Evolutionary conservation across 2,797 vertebrate species (phyloP).

Genomic region (Typhlichthys subterraneus): DNA sequence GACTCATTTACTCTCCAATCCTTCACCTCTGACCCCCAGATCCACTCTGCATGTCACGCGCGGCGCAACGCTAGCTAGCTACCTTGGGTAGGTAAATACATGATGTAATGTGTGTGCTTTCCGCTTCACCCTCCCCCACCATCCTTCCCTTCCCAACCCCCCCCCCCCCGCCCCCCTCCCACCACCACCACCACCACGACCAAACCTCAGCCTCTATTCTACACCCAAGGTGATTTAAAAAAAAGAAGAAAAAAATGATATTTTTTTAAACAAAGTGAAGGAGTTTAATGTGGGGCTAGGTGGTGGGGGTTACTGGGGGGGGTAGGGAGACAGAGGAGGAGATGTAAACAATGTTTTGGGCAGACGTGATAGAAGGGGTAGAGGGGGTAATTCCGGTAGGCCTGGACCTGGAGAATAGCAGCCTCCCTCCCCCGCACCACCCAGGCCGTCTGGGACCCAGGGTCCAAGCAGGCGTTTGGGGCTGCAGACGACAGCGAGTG

Average conservation of each 20-base stretch:
- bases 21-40: conserved; percentile 73
- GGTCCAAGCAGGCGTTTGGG: conserved; percentile 72
- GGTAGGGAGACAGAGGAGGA: conserved; percentile 20
- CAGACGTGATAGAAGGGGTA: conserved; percentile 32
- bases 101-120: conserved; percentile 74
- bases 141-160: conserved; percentile 30
- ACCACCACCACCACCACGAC: conserved; percentile 47
- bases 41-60: conserved; percentile 61
- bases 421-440: neutral
- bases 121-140: conserved; percentile 20
- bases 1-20: conserved; percentile 76
- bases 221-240: conserved; percentile 46
- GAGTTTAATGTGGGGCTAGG: too few species aligned
- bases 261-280: too few species aligned
- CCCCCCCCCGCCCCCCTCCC: conserved; percentile 24
- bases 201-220: too few species aligned
- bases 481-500: conserved; percentile 56
- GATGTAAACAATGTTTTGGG: conserved; percentile 30
- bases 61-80: conserved; percentile 39
- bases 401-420: conserved; percentile 12
- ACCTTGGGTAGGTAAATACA: conserved; percentile 72
- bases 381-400: conserved; percentile 34
- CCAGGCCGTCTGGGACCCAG: conserved; percentile 68
- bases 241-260: conserved; percentile 30
- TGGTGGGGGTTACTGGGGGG: conserved; percentile 44